A percentile compares a stretch with the other conserved stretches of the same genome.
Conservation (phyloP, 2,113 vertebrate genomes). For the Labrus mixtus region DNA sequence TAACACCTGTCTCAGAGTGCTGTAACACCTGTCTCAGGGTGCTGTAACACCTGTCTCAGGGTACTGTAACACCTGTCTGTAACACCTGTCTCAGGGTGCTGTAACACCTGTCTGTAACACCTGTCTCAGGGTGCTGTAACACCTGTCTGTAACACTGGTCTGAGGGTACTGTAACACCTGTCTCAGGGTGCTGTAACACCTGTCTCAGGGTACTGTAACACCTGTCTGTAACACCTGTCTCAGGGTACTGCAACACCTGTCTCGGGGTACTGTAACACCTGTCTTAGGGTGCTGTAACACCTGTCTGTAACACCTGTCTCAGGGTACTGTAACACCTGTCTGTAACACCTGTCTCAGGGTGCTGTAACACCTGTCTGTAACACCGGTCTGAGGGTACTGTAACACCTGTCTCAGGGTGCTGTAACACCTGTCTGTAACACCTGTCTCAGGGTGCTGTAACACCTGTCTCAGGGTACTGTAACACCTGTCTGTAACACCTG, state of each 20-base stretch:
- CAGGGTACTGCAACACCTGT: too few species aligned
- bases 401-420: not conserved
- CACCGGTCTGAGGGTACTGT: too few species aligned
- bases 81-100: conserved; percentile 72
- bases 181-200: not conserved
- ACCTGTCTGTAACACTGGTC: too few species aligned
- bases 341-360: conserved; percentile 72
- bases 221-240: not conserved
- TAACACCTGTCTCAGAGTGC: too few species aligned
- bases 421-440: too few species aligned
- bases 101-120: conserved; percentile 5
- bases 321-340: not conserved
- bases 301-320: not conserved
- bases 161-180: not conserved
- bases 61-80: not conserved
- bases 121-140: conserved; percentile 73
- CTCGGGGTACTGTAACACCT: not conserved
- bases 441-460: not conserved
- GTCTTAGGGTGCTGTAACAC: not conserved
- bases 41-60: not conserved
- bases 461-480: not conserved
- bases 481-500: too few species aligned
- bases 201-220: not conserved
- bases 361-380: conserved; percentile 13
- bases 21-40: too few species aligned